A percentile compares a stretch with the other conserved stretches of the same genome.
Evolutionary conservation across 2,888 invertebrate species (phyloP).

Genomic region (Phaedon cochleariae): DNA sequence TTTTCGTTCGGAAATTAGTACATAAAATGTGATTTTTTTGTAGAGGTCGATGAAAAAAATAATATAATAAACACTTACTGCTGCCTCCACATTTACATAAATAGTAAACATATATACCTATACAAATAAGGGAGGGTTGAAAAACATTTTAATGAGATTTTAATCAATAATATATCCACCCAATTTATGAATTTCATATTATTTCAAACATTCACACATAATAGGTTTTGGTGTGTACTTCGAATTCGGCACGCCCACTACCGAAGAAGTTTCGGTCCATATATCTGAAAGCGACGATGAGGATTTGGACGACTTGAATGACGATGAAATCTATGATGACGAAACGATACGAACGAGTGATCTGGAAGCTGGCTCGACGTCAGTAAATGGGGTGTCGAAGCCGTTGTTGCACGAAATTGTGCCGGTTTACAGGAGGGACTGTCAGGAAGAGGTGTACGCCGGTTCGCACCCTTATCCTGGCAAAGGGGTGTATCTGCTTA

Average conservation of each 20-base stretch:
- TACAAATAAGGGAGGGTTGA: too few relatives aligned
- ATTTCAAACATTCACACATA: too few relatives aligned
- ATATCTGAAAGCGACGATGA: slow-evolving; percentile 96
- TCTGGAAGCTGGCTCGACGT: slow-evolving; percentile 66
- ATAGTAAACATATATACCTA: too few relatives aligned
- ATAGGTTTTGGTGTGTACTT: slow-evolving; percentile 96
- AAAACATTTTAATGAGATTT: too few relatives aligned
- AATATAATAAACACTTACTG: too few relatives aligned
- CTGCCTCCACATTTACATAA: too few relatives aligned
- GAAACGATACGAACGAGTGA: slow-evolving; percentile 62
- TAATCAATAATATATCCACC: too few relatives aligned
- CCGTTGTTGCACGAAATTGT: slow-evolving; percentile 85
- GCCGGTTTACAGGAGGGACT: slow-evolving; percentile 95
- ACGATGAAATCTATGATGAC: slow-evolving; percentile 66
- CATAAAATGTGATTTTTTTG: too few relatives aligned
- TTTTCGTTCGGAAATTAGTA: too few relatives aligned
- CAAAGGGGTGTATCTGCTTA: slow-evolving; percentile 95
- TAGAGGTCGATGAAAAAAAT: too few relatives aligned
- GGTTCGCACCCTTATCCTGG: slow-evolving; percentile 97
- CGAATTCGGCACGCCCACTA: slow-evolving; percentile 93
- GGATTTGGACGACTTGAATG: slow-evolving; percentile 74
- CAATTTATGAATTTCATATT: too few relatives aligned
- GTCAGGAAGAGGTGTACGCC: slow-evolving; percentile 97
- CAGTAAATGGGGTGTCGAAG: slow-evolving; percentile 52
- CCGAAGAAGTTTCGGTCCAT: slow-evolving; percentile 89